phyloP scores from a whole-genome alignment of 2,113 vertebrate genomes.

The Cercocebus atys region DNA sequence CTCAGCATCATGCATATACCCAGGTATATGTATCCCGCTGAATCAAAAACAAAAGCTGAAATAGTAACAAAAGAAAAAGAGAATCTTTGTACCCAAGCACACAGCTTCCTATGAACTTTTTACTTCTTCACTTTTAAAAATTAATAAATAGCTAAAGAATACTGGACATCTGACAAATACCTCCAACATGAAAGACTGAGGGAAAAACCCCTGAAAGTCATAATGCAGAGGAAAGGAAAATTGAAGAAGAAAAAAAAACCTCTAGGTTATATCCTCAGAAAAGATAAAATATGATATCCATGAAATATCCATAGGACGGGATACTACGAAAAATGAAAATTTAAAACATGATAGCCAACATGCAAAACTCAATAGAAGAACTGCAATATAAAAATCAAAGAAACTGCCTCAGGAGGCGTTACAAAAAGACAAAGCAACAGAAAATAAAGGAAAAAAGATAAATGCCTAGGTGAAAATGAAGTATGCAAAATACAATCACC shows the following conservation, averaged over 20 bases:
- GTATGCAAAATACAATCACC: neutral
- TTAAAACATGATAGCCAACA: neutral
- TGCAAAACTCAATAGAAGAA: neutral
- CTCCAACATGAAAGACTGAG: neutral
- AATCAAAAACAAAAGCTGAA: too few relatives aligned
- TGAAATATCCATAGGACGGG: neutral
- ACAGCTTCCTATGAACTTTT: neutral
- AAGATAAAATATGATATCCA: neutral
- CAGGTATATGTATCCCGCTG: too few relatives aligned
- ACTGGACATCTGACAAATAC: neutral
- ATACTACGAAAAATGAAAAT: neutral
- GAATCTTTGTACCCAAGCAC: neutral
- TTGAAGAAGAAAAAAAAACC: neutral
- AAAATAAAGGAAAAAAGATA: neutral
- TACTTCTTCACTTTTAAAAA: conserved; percentile 19
- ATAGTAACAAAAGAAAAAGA: too few relatives aligned
- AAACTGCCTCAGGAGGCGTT: neutral
- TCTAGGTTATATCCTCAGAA: neutral
- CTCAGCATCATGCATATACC: too few relatives aligned
- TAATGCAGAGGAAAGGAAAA: neutral
- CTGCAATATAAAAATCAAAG: neutral
- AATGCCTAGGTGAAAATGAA: neutral
- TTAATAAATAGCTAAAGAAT: conserved; percentile 10
- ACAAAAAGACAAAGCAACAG: neutral
- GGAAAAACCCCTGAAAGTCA: neutral